phyloP scores from a whole-genome alignment of 2,113 vertebrate species.

The Aplodontia rufa region DNA sequence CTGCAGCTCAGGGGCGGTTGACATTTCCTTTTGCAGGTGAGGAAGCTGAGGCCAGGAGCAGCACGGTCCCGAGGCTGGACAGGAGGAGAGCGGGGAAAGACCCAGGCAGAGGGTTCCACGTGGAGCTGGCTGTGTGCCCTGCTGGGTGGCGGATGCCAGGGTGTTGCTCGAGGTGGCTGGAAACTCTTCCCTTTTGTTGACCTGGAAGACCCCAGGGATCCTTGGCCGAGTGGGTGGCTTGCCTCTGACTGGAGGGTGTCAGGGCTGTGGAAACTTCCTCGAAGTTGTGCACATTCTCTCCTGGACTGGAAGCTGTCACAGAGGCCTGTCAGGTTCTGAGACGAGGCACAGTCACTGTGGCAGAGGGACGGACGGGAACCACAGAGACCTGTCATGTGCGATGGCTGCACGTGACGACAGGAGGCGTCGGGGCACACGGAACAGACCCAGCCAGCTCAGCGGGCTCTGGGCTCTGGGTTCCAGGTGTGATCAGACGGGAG shows the following conservation, averaged over 20 bases:
- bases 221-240: neutral
- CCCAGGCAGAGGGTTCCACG: neutral
- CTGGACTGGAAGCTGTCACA: neutral
- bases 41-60: neutral
- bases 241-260: neutral
- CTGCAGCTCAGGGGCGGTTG: fast-evolving
- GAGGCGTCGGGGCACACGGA: neutral
- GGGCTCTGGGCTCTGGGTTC: neutral
- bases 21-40: neutral
- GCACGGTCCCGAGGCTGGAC: neutral
- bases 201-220: neutral
- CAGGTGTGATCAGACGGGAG: neutral
- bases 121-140: fast-evolving
- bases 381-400: too few relatives aligned
- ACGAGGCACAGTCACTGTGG: neutral
- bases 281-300: neutral
- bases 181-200: neutral
- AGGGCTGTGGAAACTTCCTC: neutral
- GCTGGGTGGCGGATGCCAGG: neutral
- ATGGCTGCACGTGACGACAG: fast-evolving
- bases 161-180: neutral
- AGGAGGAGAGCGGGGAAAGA: neutral
- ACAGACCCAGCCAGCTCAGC: neutral
- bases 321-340: conserved; percentile 4
- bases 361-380: neutral